Evolutionary conservation across 2,888 invertebrate species (phyloP).

Genomic region (Zaprionus obscuricornis): DNA sequence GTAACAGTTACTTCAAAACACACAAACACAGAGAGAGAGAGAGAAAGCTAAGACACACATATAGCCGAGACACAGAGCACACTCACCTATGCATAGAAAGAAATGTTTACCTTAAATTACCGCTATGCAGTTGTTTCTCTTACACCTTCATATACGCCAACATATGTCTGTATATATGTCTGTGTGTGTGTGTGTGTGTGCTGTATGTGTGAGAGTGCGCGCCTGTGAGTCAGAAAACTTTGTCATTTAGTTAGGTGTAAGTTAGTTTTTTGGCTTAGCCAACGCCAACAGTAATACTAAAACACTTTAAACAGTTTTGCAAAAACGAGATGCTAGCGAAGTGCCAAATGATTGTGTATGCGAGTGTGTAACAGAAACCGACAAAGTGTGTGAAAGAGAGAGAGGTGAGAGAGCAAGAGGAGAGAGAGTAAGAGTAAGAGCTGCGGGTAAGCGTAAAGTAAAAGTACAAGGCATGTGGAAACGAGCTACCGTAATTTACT

Average conservation of each 20-base stretch:
- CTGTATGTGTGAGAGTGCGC: constrained; percentile 22
- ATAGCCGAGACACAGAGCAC: constrained; percentile 1
- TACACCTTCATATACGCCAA: neutral
- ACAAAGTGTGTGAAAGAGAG: neutral
- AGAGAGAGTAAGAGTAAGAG: neutral
- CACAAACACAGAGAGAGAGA: constrained; percentile 5
- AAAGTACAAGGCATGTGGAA: too few species aligned
- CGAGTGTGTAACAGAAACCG: neutral
- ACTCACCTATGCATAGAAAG: constrained; percentile 59
- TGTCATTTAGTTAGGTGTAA: constrained; percentile 77
- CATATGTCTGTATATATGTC: neutral
- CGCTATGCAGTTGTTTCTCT: constrained; percentile 33
- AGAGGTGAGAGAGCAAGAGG: neutral
- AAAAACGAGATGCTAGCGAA: constrained; percentile 3
- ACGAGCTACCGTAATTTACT: constrained; percentile 69
- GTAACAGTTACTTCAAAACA: constrained; percentile 43
- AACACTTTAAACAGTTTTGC: constrained; percentile 73
- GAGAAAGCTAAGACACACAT: constrained; percentile 4
- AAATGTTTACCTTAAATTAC: constrained; percentile 73
- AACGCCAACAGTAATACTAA: constrained; percentile 64
- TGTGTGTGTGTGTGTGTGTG: constrained; percentile 1
- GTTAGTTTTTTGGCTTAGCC: constrained; percentile 77
- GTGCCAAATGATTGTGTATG: too few species aligned
- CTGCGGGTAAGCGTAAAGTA: too few species aligned
- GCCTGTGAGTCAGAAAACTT: constrained; percentile 59